Conservation (phyloP, 1,140 invertebrate genomes). For the Drosophila arawakana region DNA sequence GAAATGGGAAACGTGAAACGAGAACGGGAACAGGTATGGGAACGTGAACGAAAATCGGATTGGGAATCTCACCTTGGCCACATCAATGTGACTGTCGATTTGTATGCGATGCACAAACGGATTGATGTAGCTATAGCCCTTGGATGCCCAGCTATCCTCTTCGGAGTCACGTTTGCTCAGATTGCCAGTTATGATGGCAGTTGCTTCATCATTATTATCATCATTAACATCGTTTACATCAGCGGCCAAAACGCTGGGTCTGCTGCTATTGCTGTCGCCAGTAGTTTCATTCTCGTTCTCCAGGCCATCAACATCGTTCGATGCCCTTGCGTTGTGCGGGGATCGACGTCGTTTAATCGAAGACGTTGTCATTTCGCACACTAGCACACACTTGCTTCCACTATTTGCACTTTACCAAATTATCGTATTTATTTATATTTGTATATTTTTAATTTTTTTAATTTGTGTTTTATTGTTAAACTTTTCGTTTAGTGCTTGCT, state of each 20-base stretch:
- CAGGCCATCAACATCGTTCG: slow-evolving; percentile 37
- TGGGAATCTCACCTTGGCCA: slow-evolving; percentile 90
- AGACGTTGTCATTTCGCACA: slow-evolving; percentile 64
- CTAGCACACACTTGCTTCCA: background rate
- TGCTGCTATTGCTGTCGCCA: slow-evolving; percentile 11
- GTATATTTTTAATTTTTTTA: background rate
- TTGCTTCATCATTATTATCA: no score
- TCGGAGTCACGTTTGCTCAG: slow-evolving; percentile 71
- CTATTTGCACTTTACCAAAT: slow-evolving; percentile 2
- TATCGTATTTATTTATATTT: background rate
- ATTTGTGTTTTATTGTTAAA: slow-evolving; percentile 24
- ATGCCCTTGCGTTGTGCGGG: slow-evolving; percentile 38
- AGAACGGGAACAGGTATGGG: no score
- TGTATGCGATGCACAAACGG: slow-evolving; percentile 94
- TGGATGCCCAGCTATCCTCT: slow-evolving; percentile 84
- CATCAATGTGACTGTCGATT: slow-evolving; percentile 92
- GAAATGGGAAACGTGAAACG: background rate
- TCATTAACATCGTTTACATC: slow-evolving; percentile 15
- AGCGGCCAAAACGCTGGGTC: slow-evolving; percentile 48
- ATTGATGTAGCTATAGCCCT: slow-evolving; percentile 87
- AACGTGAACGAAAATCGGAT: no score
- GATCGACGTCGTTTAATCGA: slow-evolving; percentile 56
- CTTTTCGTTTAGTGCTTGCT: slow-evolving; percentile 19
- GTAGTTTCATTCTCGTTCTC: slow-evolving; percentile 26
- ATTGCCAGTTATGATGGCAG: slow-evolving; percentile 1